Base-by-base conservation (phyloP, 2,888 invertebrate genomes). In the Stenurella melanura region DNA sequence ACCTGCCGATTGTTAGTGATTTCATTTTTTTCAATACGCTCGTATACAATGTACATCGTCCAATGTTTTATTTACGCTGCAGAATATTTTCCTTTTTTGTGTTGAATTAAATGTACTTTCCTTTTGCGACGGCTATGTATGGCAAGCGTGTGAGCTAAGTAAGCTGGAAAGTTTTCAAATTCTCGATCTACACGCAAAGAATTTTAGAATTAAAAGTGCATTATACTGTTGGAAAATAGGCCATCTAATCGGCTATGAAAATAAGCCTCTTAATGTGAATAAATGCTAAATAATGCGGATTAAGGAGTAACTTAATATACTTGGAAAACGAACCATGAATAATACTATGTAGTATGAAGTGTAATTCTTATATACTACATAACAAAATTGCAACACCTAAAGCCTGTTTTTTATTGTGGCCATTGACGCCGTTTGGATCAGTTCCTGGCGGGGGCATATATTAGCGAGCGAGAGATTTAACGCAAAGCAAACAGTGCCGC, bases 91-190 rank as follows among this genome's bases (percentile, higher is more conserved):
- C 21, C n/a, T n/a, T n/a, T n/a, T 26, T 26, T 50, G 6, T 50
- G 7, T 7, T 15, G 6, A 5, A n/a, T 15, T 50, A 50, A 50
- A 50, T 50, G 11, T 6, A 42, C 7, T 42, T 50, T 50, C 50
- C 50, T n/a, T 50, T 50, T n/a, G 50, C n/a, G 5, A 50, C 50
- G 50, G 6, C 50, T 50, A 50, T 50, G 42, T 42, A n/a, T 50
- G 15, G 15, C n/a, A 15, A 50, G 50, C 50, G 50, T 50, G n/a
- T n/a, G 50, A 50, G n/a, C 50, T 50, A n/a, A n/a, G 15, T 50
- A n/a, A 50, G 50, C n/a, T 50, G n/a, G 50, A 50, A 50, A 50
- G n/a, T 50, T 50, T 50, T 50, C 50, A 50, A 50, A 50, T 50
- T 12, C 50, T 50, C 12, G 5, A 50, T 15, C 50, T 50, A 50